These are phyloP conservation scores for Arctia plantaginis DNA, from an alignment of 2,888 invertebrate species.

Conservation along the genomic window DNA sequence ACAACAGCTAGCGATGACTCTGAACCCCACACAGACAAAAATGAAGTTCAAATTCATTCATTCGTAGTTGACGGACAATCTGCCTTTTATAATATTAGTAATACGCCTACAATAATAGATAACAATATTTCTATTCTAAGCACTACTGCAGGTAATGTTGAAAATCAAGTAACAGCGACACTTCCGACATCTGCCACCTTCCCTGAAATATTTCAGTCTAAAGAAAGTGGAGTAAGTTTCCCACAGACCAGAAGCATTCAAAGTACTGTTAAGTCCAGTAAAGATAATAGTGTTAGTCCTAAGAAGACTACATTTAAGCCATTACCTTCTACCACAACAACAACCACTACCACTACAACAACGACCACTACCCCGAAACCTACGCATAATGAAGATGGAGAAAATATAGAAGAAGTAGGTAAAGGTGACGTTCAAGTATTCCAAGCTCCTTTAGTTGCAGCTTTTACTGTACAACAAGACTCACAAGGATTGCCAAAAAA, in stretches of 20 bases:
- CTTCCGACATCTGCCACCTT: constrained; percentile 75
- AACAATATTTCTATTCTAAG: constrained; percentile 78
- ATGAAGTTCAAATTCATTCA: constrained; percentile 86
- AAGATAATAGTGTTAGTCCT: constrained; percentile 55
- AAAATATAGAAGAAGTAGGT: constrained; percentile 89
- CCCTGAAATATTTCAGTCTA: constrained; percentile 78
- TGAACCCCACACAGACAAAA: constrained; percentile 62
- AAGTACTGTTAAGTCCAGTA: constrained; percentile 60
- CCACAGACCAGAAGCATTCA: constrained; percentile 79
- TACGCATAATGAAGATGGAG: constrained; percentile 89
- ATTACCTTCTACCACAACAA: constrained; percentile 53
- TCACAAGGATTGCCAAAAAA: constrained; percentile 92
- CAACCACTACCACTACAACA: constrained; percentile 82
- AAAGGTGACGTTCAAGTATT: constrained; percentile 92
- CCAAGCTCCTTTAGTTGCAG: constrained; percentile 93
- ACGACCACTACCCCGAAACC: constrained; percentile 88
- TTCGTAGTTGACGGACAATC: constrained; percentile 83
- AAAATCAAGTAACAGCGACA: constrained; percentile 74
- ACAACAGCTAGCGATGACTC: constrained; percentile 73
- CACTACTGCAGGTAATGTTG: constrained; percentile 81
- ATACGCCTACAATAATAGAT: constrained; percentile 71
- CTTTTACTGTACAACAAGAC: constrained; percentile 95
- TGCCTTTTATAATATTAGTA: constrained; percentile 72
- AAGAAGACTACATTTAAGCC: constrained; percentile 59
- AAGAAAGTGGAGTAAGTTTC: constrained; percentile 68